phyloP scores from a whole-genome alignment of 2,797 vertebrate species.

The Caiman crocodilus region DNA sequence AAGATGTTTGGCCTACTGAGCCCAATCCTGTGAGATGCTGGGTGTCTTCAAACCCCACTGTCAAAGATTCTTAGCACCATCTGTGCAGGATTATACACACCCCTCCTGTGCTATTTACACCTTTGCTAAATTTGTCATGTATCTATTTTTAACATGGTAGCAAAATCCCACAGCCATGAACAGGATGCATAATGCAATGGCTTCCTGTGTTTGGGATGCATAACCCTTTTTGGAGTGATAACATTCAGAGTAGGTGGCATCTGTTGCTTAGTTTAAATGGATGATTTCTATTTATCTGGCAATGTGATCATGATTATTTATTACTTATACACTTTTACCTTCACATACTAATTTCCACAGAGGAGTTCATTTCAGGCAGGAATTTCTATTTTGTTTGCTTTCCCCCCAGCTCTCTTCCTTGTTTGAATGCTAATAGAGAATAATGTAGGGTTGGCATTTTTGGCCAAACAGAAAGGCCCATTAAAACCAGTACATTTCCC shows the following conservation, averaged over 20 bases:
- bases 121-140: neutral
- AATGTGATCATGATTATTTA: neutral
- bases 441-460: neutral
- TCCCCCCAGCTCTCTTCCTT: neutral
- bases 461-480: neutral
- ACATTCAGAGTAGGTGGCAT: neutral
- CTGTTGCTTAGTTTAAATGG: too few species aligned
- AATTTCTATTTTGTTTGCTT: neutral
- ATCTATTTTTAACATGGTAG: neutral
- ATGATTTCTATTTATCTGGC: too few species aligned
- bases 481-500: neutral
- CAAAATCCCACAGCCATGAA: neutral
- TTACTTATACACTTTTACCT: neutral
- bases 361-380: neutral
- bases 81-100: neutral
- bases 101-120: neutral
- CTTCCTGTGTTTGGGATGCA: neutral
- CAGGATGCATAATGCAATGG: neutral
- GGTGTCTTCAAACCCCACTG: neutral
- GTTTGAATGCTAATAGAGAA: neutral
- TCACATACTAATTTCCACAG: neutral
- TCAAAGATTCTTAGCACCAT: neutral
- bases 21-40: neutral
- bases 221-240: neutral
- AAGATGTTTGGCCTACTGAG: accelerated